phyloP scores from a whole-genome alignment of 2,888 invertebrate species.

The Cynaeus angustus region DNA sequence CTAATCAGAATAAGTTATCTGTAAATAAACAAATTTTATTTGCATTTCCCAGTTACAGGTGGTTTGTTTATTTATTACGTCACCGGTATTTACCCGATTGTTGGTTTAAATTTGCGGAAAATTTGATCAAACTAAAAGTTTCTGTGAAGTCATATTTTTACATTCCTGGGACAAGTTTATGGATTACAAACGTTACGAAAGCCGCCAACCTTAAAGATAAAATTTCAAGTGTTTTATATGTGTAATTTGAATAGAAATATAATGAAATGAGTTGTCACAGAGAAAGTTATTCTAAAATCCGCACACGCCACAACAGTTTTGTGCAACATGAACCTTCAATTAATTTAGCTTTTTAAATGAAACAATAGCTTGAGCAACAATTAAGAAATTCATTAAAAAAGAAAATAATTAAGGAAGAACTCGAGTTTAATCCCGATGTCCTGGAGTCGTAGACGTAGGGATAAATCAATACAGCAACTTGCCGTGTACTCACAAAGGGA shows the following conservation, averaged over 20 bases:
- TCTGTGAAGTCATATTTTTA: slow-evolving; percentile 28
- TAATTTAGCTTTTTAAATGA: slow-evolving; percentile 38
- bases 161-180: slow-evolving; percentile 26
- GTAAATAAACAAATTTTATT: slow-evolving; percentile 37
- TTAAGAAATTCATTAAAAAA: slow-evolving; percentile 29
- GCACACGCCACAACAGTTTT: slow-evolving; percentile 43
- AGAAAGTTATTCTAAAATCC: slow-evolving; percentile 46
- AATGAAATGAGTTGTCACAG: slow-evolving; percentile 45
- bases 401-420: slow-evolving; percentile 21
- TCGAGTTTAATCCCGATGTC: slow-evolving; percentile 25
- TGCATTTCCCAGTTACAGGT: slow-evolving; percentile 46
- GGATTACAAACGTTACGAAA: slow-evolving; percentile 34
- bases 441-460: slow-evolving; percentile 19
- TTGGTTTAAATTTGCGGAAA: slow-evolving; percentile 17
- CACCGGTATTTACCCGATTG: slow-evolving; percentile 24
- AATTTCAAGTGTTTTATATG: slow-evolving; percentile 38
- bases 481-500: slow-evolving; percentile 14
- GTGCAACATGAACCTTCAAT: slow-evolving; percentile 42
- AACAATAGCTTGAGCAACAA: slow-evolving; percentile 43
- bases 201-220: slow-evolving; percentile 40
- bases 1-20: slow-evolving; percentile 28
- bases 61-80: slow-evolving; percentile 40
- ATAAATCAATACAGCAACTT: slow-evolving; percentile 30
- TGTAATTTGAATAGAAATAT: slow-evolving; percentile 41
- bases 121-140: slow-evolving; percentile 31